These are phyloP conservation scores for Venturia canescens DNA, from an alignment of 1,140 invertebrate species.

Conservation along the genomic window DNA sequence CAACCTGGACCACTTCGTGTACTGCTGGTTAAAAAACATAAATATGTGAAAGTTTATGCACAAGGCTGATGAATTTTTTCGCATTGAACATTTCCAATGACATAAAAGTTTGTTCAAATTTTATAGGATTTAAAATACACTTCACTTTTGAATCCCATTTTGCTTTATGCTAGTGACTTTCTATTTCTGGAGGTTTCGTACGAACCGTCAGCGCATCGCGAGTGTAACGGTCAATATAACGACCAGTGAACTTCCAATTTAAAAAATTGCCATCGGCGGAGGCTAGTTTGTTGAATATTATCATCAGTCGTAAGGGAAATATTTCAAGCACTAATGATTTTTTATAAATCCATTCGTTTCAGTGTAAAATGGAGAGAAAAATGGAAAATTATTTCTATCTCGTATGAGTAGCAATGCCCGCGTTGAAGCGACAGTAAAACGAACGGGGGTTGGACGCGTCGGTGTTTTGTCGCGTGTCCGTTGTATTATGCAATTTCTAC, in stretches of 20 bases:
- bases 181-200: too few relatives aligned
- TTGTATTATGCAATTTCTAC: slow-evolving; percentile 29
- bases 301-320: too few relatives aligned
- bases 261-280: too few relatives aligned
- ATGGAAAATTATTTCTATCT: neutral
- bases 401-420: neutral
- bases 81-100: neutral
- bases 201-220: too few relatives aligned
- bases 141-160: too few relatives aligned
- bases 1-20: neutral
- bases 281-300: too few relatives aligned
- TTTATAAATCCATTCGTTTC: neutral
- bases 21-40: slow-evolving; percentile 4
- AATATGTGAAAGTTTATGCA: slow-evolving; percentile 18
- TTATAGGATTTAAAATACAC: too few relatives aligned
- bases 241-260: too few relatives aligned
- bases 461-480: slow-evolving; percentile 39
- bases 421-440: neutral
- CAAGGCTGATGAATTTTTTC: neutral
- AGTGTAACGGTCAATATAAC: too few relatives aligned
- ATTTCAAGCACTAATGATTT: too few relatives aligned
- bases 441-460: slow-evolving; percentile 1
- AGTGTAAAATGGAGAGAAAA: neutral
- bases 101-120: too few relatives aligned
- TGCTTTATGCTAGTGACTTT: too few relatives aligned